A percentile compares a stretch with the other conserved stretches of the same genome.
These are phyloP conservation scores for Drosophila teissieri DNA, from an alignment of 1,140 invertebrate species.

Conservation along the genomic window DNA sequence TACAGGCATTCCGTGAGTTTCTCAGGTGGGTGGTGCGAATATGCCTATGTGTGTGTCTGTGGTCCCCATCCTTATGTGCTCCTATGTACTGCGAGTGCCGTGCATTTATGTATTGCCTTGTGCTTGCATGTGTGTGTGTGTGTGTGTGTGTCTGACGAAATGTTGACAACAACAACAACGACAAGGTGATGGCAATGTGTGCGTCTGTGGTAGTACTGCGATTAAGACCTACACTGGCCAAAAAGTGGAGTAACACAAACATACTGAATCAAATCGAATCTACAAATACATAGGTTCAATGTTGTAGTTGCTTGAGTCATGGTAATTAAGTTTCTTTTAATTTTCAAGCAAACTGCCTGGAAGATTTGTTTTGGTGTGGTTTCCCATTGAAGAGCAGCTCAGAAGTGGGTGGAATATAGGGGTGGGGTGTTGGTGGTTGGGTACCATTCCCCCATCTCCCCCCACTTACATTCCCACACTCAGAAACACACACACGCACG, in stretches of 20 bases:
- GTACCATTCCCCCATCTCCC: not conserved
- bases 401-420: slow-evolving; percentile 1
- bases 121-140: not conserved
- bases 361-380: not conserved
- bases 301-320: too few species aligned
- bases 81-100: slow-evolving; percentile 15
- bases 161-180: slow-evolving; percentile 46
- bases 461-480: not conserved
- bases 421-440: not conserved
- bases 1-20: slow-evolving; percentile 1
- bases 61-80: slow-evolving; percentile 13
- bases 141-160: slow-evolving; percentile 38
- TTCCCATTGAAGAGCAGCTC: not conserved
- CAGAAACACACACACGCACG: not conserved
- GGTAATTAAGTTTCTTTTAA: not conserved
- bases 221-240: slow-evolving; percentile 36
- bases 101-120: slow-evolving; percentile 27
- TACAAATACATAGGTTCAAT: too few species aligned
- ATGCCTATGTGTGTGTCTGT: slow-evolving; percentile 18
- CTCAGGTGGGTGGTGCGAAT: slow-evolving; percentile 28
- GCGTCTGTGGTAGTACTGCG: slow-evolving; percentile 41
- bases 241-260: not conserved
- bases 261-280: not conserved
- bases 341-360: not conserved
- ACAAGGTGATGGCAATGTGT: slow-evolving; percentile 31